Evolutionary conservation across 2,113 vertebrate species (phyloP), one percentile per base, ranked within the genome.

Genomic region (Marmota flaviventris): DNA sequence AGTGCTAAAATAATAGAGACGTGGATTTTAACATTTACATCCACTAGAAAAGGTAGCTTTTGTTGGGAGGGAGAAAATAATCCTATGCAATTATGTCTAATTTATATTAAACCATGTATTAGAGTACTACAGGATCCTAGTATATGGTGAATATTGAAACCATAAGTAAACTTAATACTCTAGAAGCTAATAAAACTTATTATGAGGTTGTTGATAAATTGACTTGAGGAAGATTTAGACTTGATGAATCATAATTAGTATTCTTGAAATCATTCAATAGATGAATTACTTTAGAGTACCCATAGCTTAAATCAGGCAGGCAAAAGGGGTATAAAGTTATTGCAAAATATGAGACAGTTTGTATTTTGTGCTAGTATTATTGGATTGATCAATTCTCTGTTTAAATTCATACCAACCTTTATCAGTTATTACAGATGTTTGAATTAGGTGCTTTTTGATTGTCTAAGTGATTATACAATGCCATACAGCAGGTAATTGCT

Each of bases 371-470:
- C 81, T 34, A 78, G n/a, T 63, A 37, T 48, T 70, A 78, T 42
- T 85, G 37, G 14, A 81, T 79, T 70, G 39, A 65, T 78, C 73
- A 91, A 56, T 13, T 72, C 8, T 45, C 27, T 48, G 42, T 63
- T 82, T 95, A 78, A 95, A 86, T 85, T 34, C 34, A 72, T 85
- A 91, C 63, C 9, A 86, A 73, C 20, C 22, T 13, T 7, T 91
- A 34, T 48, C 67, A 48, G 8, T 34, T 72, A 79, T 42, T 14
- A 79, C 2, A 72, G 51, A 27, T 72, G 18, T 86, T 63, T 86
- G 51, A 61, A 39, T 58, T 70, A 39, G 13, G 10, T 63, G 32
- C n/a, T 73, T 63, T 86, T 95, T 79, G 24, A 85, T 79, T 85
- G 25, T 78, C 29, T 56, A 39, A 56, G 48, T 78, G 32, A 95